Percentiles rank a stretch among this genome's conserved stretches.
phyloP scores from a whole-genome alignment of 1,140 invertebrate genomes.

The Eupeodes corollae region DNA sequence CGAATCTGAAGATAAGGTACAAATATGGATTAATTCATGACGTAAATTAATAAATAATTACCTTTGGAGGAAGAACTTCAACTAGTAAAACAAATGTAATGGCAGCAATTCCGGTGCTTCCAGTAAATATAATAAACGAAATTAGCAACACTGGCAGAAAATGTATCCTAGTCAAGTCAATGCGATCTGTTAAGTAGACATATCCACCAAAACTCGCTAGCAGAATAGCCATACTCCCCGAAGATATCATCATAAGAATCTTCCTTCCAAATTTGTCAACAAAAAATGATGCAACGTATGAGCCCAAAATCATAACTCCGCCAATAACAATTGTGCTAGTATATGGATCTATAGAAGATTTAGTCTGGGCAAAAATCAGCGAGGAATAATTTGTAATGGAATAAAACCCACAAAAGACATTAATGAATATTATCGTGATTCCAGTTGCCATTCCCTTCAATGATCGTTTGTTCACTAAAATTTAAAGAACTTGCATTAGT shows the following conservation, averaged over 20 bases:
- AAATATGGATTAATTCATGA: no score
- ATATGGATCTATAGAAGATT: constrained; percentile 42
- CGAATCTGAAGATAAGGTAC: constrained; percentile 12
- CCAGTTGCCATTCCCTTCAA: constrained; percentile 19
- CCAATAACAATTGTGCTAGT: constrained; percentile 45
- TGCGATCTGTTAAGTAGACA: constrained; percentile 22
- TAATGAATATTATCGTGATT: constrained; percentile 22
- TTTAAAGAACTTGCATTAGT: background rate
- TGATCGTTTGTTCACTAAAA: constrained; percentile 18
- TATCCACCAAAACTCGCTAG: constrained; percentile 20
- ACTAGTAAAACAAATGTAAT: constrained; percentile 29
- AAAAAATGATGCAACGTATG: constrained; percentile 21
- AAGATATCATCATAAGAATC: constrained; percentile 22
- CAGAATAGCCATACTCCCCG: constrained; percentile 16
- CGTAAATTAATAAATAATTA: no score
- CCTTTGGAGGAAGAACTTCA: constrained; percentile 22
- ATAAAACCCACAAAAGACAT: constrained; percentile 26
- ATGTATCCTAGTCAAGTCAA: constrained; percentile 10
- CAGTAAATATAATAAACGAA: constrained; percentile 25
- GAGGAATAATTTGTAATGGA: constrained; percentile 31
- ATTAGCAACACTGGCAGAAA: constrained; percentile 27
- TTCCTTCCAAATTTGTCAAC: constrained; percentile 28
- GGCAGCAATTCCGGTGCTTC: constrained; percentile 23
- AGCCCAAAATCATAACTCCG: constrained; percentile 40
- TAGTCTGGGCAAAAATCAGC: constrained; percentile 52